Evolutionary conservation across 2,113 vertebrate genomes (phyloP).

Genomic region (Urocynchramus pylzowi): DNA sequence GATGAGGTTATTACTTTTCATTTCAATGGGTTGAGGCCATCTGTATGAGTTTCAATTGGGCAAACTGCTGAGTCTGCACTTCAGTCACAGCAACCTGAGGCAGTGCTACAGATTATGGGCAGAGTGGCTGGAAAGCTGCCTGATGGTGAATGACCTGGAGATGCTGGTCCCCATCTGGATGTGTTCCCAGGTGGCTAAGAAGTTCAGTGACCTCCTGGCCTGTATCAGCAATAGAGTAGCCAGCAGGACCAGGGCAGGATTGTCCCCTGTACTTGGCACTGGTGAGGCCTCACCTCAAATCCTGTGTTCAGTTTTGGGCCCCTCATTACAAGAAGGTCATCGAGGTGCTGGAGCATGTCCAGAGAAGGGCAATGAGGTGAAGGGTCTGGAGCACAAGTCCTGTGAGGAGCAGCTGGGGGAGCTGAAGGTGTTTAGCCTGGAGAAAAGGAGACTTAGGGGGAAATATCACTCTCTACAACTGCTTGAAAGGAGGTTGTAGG

Average conservation of each 20-base stretch:
- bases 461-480: neutral
- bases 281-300: neutral
- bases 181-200: neutral
- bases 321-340: neutral
- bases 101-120: neutral
- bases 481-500: neutral
- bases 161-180: rapidly evolving
- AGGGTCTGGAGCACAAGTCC: neutral
- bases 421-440: neutral
- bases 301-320: neutral
- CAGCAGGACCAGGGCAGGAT: neutral
- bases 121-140: neutral
- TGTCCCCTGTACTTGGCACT: rapidly evolving
- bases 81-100: neutral
- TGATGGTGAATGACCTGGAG: neutral
- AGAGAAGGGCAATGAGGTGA: neutral
- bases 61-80: neutral
- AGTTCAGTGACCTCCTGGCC: neutral
- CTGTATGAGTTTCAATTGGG: neutral
- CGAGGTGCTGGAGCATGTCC: neutral
- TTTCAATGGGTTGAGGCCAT: neutral
- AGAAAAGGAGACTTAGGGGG: neutral
- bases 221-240: neutral
- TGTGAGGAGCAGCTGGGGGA: neutral
- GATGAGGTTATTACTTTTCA: neutral